These are phyloP conservation scores for Habroteleia sp. DNA, from an alignment of 2,888 invertebrate genomes.

Conservation along the genomic window DNA sequence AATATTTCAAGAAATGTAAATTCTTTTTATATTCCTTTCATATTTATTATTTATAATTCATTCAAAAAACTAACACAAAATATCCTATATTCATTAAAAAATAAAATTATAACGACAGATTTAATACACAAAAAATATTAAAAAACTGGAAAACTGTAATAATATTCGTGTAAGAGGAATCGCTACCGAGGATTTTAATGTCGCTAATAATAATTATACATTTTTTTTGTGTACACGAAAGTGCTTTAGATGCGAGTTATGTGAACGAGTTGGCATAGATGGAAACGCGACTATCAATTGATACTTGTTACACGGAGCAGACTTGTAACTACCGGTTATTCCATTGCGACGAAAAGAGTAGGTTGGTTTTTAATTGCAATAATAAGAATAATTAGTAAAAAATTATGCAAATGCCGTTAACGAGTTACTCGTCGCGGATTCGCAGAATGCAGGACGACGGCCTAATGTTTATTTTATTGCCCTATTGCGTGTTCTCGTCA, in stretches of 20 bases:
- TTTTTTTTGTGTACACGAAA: slow-evolving; percentile 33
- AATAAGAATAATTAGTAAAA: slow-evolving; percentile 59
- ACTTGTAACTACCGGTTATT: slow-evolving; percentile 48
- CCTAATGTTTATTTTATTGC: slow-evolving; percentile 60
- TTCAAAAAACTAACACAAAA: too few species aligned
- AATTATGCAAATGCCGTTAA: slow-evolving; percentile 61
- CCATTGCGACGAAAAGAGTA: slow-evolving; percentile 58
- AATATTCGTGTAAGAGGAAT: slow-evolving; percentile 31
- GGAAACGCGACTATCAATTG: slow-evolving; percentile 60
- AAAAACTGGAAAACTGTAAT: slow-evolving; percentile 34
- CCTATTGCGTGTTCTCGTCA: slow-evolving; percentile 48
- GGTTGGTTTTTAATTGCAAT: slow-evolving; percentile 55
- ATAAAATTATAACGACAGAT: too few species aligned
- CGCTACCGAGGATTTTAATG: slow-evolving; percentile 41
- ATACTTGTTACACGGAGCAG: slow-evolving; percentile 33
- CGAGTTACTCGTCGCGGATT: slow-evolving; percentile 46
- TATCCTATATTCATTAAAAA: too few species aligned
- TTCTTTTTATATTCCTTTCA: too few species aligned
- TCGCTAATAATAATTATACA: slow-evolving; percentile 47
- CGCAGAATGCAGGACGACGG: slow-evolving; percentile 41
- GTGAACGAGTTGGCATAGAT: slow-evolving; percentile 54
- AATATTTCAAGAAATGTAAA: too few species aligned
- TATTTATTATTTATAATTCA: too few species aligned
- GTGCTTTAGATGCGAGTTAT: slow-evolving; percentile 40
- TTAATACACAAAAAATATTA: too few species aligned